These are phyloP conservation scores for Hirtodrosophila confusa DNA, from an alignment of 2,888 invertebrate species.

Conservation along the genomic window DNA sequence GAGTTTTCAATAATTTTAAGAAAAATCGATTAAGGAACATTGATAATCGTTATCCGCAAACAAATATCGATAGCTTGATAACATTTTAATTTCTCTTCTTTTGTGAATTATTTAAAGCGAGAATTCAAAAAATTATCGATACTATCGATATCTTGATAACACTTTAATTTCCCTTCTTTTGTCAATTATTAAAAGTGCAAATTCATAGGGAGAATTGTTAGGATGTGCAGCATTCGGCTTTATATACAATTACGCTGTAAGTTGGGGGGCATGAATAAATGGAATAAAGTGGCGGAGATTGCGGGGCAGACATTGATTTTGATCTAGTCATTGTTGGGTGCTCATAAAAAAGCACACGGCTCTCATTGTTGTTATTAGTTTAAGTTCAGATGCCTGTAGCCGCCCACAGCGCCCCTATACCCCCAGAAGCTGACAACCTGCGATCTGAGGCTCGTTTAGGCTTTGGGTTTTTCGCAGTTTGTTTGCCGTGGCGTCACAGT, in stretches of 20 bases:
- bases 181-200: slow-evolving; percentile 1
- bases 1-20: too few relatives aligned
- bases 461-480: slow-evolving; percentile 60
- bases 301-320: slow-evolving; percentile 55
- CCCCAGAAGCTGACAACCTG: neutral
- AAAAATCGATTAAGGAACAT: too few relatives aligned
- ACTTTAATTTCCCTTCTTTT: slow-evolving; percentile 2
- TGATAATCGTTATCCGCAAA: too few relatives aligned
- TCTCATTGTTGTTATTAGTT: slow-evolving; percentile 41
- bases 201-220: neutral
- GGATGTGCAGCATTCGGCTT: slow-evolving; percentile 6
- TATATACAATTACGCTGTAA: neutral
- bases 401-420: neutral
- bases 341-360: slow-evolving; percentile 48
- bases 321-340: slow-evolving; percentile 71
- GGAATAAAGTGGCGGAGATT: too few relatives aligned
- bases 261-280: too few relatives aligned
- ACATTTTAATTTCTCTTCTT: too few relatives aligned
- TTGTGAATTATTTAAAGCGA: too few relatives aligned
- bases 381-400: slow-evolving; percentile 10
- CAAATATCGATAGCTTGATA: too few relatives aligned
- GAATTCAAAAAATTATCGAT: too few relatives aligned
- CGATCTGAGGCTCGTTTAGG: slow-evolving; percentile 40
- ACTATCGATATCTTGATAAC: too few relatives aligned
- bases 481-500: slow-evolving; percentile 63